Conservation (phyloP, 1,140 invertebrate genomes). For the Papilio polyxenes region DNA sequence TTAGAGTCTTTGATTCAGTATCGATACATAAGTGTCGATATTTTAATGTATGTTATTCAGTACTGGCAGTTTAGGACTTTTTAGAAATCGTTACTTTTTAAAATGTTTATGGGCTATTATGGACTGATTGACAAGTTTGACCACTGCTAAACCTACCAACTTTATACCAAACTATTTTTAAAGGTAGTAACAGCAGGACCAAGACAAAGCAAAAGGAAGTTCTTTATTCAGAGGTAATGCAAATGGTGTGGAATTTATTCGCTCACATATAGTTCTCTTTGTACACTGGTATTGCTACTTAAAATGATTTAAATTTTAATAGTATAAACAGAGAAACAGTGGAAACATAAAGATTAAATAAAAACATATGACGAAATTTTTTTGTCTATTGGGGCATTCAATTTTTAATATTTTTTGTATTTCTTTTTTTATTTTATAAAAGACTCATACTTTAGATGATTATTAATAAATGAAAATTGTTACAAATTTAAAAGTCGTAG, state of each 20-base stretch:
- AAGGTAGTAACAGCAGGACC: background rate
- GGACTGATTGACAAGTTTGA: too few species aligned
- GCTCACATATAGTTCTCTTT: background rate
- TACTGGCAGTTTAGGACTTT: too few species aligned
- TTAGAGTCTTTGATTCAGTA: too few species aligned
- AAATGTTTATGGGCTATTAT: too few species aligned
- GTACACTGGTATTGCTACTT: background rate
- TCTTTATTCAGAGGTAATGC: background rate
- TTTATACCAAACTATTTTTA: too few species aligned
- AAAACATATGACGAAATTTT: background rate
- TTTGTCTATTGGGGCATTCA: background rate
- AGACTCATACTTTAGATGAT: too few species aligned
- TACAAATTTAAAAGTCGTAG: too few species aligned
- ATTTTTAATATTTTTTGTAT: background rate
- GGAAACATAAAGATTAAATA: background rate
- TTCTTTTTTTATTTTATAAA: background rate
- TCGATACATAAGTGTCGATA: too few species aligned
- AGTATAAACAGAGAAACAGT: background rate
- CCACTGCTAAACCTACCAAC: too few species aligned
- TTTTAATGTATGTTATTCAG: too few species aligned
- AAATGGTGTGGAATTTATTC: background rate
- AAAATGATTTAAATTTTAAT: constrained; percentile 6
- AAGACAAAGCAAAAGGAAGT: background rate
- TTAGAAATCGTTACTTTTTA: too few species aligned
- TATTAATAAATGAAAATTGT: too few species aligned